Evolutionary conservation across 2,113 vertebrate species (phyloP).

Genomic region (Ageneiosus marmoratus): DNA sequence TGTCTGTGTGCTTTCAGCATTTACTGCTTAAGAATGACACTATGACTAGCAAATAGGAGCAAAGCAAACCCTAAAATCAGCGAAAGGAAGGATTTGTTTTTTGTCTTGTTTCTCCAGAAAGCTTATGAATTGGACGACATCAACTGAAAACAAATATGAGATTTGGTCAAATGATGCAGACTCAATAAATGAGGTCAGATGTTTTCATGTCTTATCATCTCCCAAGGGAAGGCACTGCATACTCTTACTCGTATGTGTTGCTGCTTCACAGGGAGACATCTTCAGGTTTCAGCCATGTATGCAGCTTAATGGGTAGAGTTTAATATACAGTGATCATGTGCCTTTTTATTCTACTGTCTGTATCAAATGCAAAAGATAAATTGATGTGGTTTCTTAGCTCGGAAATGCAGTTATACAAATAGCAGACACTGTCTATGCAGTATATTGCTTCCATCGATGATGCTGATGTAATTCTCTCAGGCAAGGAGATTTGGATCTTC

Average conservation of each 20-base stretch:
- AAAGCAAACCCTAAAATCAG: conserved; percentile 1
- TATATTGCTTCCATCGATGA: background rate
- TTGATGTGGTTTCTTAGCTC: conserved; percentile 22
- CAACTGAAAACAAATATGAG: conserved; percentile 20
- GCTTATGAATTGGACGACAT: background rate
- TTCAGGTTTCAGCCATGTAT: background rate
- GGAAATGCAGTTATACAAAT: conserved; percentile 5
- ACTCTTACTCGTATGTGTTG: conserved; percentile 23
- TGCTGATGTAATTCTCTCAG: conserved; percentile 16
- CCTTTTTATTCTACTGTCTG: conserved; percentile 32
- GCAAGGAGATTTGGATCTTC: background rate
- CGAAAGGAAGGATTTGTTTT: background rate
- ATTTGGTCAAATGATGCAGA: conserved; percentile 20
- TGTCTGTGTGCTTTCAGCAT: background rate
- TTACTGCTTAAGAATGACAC: conserved; percentile 1
- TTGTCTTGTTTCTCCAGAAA: background rate
- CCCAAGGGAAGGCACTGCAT: conserved; percentile 8
- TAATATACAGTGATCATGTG: conserved; percentile 48
- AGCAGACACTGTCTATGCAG: background rate
- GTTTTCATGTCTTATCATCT: conserved; percentile 31
- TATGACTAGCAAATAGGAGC: background rate
- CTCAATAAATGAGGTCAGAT: conserved; percentile 15
- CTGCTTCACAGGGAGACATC: conserved; percentile 23
- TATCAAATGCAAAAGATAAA: conserved; percentile 35
- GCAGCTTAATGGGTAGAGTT: too few relatives aligned